phyloP scores from a whole-genome alignment of 2,888 invertebrate species.

The Magallana nippona region DNA sequence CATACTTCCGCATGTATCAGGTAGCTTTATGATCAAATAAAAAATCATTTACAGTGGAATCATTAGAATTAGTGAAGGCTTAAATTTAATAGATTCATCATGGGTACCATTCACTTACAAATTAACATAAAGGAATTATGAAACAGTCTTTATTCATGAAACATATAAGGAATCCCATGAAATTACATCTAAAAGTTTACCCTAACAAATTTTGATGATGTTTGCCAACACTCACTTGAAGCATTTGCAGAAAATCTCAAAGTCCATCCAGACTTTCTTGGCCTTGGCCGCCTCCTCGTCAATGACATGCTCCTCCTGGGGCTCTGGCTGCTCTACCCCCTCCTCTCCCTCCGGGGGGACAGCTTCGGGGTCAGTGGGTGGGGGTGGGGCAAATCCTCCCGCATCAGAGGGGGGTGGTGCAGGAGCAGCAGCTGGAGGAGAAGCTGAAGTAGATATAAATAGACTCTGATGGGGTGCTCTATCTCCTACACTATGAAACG shows the following conservation, averaged over 20 bases:
- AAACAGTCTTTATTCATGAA: too few relatives aligned
- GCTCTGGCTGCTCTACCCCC: slow-evolving; percentile 53
- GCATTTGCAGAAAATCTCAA: slow-evolving; percentile 77
- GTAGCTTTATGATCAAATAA: background rate
- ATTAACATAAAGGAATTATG: too few relatives aligned
- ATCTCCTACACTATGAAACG: background rate
- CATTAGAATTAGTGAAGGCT: too few relatives aligned
- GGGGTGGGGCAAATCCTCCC: slow-evolving; percentile 63
- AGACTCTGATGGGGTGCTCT: background rate
- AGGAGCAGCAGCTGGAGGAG: slow-evolving; percentile 34
- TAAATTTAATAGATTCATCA: too few relatives aligned
- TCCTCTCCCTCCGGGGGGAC: slow-evolving; percentile 56
- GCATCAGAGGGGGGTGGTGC: slow-evolving; percentile 33
- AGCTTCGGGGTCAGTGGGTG: slow-evolving; percentile 50
- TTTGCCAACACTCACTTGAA: slow-evolving; percentile 74
- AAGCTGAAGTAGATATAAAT: slow-evolving; percentile 19
- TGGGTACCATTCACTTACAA: too few relatives aligned
- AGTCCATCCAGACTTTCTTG: slow-evolving; percentile 79
- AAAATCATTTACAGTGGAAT: background rate
- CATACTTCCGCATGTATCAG: too few relatives aligned
- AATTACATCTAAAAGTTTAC: too few relatives aligned
- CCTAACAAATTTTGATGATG: too few relatives aligned
- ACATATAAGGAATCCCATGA: too few relatives aligned
- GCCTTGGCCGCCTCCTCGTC: slow-evolving; percentile 56
- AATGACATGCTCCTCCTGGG: slow-evolving; percentile 38